phyloP scores from a whole-genome alignment of 1,140 invertebrate species.

The Melipona quadrifasciata region DNA sequence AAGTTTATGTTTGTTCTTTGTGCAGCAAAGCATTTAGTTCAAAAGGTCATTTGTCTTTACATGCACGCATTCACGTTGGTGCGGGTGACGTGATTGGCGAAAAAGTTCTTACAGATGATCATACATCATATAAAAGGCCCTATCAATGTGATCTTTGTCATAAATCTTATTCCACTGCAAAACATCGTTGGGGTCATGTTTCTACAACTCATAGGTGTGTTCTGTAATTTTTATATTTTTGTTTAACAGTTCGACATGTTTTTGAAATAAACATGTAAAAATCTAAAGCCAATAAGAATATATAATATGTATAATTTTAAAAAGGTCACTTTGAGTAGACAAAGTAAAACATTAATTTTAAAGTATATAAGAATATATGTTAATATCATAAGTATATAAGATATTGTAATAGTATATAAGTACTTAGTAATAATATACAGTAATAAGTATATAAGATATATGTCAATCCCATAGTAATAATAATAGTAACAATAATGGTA shows the following conservation, averaged over 20 bases:
- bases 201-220: constrained; percentile 79
- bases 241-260: not conserved
- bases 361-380: not conserved
- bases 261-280: not conserved
- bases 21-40: constrained; percentile 82
- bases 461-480: not conserved
- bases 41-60: constrained; percentile 81
- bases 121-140: constrained; percentile 81
- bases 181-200: constrained; percentile 83
- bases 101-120: constrained; percentile 80
- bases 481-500: constrained; percentile 10
- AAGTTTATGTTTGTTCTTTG: constrained; percentile 81
- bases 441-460: not conserved
- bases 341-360: not conserved
- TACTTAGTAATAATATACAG: not conserved
- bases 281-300: not conserved
- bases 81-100: constrained; percentile 80
- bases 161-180: constrained; percentile 82
- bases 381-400: too few relatives aligned
- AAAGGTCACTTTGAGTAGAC: not conserved
- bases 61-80: constrained; percentile 81
- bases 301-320: not conserved
- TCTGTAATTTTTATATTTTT: not conserved
- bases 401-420: too few relatives aligned
- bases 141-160: constrained; percentile 82